Evolutionary conservation across 2,113 vertebrate genomes (phyloP), one percentile per base, ranked within the genome.

Genomic region (Jacana jacana): DNA sequence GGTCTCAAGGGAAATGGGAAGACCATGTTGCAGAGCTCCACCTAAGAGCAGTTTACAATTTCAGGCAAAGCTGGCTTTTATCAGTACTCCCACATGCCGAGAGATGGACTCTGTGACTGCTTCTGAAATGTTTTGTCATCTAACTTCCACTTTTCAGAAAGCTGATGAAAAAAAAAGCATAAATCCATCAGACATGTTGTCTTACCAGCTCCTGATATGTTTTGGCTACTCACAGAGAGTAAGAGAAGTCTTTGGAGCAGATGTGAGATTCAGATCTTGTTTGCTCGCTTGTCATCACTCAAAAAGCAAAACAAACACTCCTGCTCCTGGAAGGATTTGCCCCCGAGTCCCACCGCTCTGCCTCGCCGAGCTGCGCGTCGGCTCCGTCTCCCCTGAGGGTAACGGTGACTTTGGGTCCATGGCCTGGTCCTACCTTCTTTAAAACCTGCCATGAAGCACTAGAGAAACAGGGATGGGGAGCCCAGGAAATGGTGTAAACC

Each of bases 41-140:
- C 10, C 7, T 20, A 37, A 8, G 85, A n/a, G 69, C 76, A 77
- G 49, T 2, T 60, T n/a, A 20, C 28, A 2, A 5, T 15, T 72
- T 10, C 82, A 71, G 66, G 84, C 81, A 60, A 8, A 31, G 6
- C 5, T 16, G 4, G 46, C 37, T 22, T 28, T 17, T 13, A 63
- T 35, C 75, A 57, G 81, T 13, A 30, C 90, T 95, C 92, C 92
- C 83, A 75, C 92, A 24, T 3, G 11, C 71, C 13, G 4, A 20
- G 88, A 31, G 80, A 92, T 70, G 92, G 96, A 88, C 94, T 55
- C 92, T 13, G 60, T 28, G 82, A 8, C 79, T 92, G 92, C 91
- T 80, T 49, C 7, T 27, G 92, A 92, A 88, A 93, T 96, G 86
- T 96, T 97, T 97, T 96, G 95, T 96, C 95, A 97, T 92, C 51